phyloP scores from a whole-genome alignment of 2,888 invertebrate species.

The Hypomecis punctinalis region DNA sequence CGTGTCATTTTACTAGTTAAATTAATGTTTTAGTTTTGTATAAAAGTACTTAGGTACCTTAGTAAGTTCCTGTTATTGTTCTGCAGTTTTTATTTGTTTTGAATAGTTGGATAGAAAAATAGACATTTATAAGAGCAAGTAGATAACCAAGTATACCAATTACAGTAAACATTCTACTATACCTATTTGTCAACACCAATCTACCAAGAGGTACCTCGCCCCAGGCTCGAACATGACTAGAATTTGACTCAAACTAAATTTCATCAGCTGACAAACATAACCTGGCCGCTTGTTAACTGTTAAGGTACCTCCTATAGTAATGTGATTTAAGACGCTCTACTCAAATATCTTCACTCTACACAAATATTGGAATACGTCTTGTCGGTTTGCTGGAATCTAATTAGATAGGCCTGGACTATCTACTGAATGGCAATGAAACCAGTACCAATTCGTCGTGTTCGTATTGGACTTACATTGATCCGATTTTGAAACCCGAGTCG shows the following conservation, averaged over 20 bases:
- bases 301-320: slow-evolving; percentile 62
- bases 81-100: too few relatives aligned
- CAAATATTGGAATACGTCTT: slow-evolving; percentile 79
- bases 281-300: slow-evolving; percentile 79
- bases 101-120: too few relatives aligned
- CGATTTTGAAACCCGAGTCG: slow-evolving; percentile 3
- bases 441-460: slow-evolving; percentile 44
- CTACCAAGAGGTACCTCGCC: slow-evolving; percentile 24
- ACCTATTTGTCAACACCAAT: slow-evolving; percentile 13
- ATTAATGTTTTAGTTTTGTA: too few relatives aligned
- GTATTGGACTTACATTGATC: slow-evolving; percentile 30
- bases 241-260: slow-evolving; percentile 79
- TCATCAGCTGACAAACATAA: slow-evolving; percentile 68
- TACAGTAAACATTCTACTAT: not conserved
- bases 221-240: slow-evolving; percentile 68
- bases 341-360: slow-evolving; percentile 71
- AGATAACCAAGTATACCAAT: not conserved
- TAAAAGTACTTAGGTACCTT: too few relatives aligned
- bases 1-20: too few relatives aligned
- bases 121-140: not conserved
- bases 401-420: slow-evolving; percentile 70
- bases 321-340: slow-evolving; percentile 80
- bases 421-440: slow-evolving; percentile 67
- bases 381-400: slow-evolving; percentile 67
- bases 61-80: too few relatives aligned